phyloP scores from a whole-genome alignment of 1,140 invertebrate species.

The Andrena cerasifolii region DNA sequence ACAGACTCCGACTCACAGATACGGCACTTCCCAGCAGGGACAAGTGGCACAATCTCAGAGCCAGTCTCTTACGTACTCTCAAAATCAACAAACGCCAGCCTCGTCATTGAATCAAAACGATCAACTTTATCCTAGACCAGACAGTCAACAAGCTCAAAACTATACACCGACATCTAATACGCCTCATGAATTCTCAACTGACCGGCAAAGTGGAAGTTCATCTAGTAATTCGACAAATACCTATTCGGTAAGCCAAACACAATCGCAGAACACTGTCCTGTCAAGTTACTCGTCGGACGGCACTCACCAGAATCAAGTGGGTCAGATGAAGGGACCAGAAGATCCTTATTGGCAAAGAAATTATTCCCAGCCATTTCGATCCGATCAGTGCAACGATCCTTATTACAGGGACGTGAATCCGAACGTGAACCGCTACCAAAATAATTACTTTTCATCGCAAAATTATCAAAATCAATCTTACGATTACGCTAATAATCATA shows the following conservation, averaged over 20 bases:
- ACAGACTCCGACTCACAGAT: conserved; percentile 62
- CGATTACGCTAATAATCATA: conserved; percentile 67
- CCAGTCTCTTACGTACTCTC: conserved; percentile 63
- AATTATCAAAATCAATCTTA: conserved; percentile 76
- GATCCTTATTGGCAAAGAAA: conserved; percentile 79
- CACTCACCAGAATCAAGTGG: conserved; percentile 58
- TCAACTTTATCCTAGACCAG: conserved; percentile 67
- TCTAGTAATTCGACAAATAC: conserved; percentile 58
- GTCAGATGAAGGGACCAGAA: conserved; percentile 68
- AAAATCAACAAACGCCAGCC: conserved; percentile 57
- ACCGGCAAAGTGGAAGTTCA: conserved; percentile 60
- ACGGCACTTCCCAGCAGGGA: conserved; percentile 58
- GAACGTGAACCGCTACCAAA: conserved; percentile 72
- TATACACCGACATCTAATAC: conserved; percentile 61
- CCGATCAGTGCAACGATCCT: conserved; percentile 73
- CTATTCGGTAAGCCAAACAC: conserved; percentile 66
- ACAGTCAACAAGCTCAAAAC: conserved; percentile 66
- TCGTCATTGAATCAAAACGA: conserved; percentile 66
- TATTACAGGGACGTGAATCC: conserved; percentile 73
- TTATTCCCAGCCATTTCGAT: conserved; percentile 71
- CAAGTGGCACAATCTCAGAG: conserved; percentile 62
- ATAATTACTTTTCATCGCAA: conserved; percentile 74
- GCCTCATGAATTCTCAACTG: conserved; percentile 65
- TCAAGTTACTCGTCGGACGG: conserved; percentile 64
- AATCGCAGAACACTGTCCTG: conserved; percentile 60